Conservation (phyloP, 2,888 invertebrate species). For the Alloscopus bannaensis region DNA sequence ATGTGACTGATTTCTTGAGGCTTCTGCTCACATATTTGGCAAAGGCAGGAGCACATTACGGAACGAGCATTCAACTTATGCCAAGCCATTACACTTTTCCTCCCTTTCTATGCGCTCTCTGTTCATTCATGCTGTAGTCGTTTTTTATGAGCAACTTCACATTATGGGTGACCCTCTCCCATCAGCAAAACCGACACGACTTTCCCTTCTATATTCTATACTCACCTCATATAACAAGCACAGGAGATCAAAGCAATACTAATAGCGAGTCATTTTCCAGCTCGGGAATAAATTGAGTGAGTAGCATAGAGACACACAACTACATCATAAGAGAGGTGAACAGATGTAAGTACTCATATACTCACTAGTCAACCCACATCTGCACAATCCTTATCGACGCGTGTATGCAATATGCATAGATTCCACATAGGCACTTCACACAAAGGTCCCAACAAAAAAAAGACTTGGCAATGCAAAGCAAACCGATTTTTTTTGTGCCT, state of each 20-base stretch:
- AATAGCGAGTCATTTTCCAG: conserved; percentile 29
- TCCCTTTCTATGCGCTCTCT: too few species aligned
- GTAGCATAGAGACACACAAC: too few species aligned
- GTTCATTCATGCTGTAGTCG: conserved; percentile 22
- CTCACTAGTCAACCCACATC: too few species aligned
- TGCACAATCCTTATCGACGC: too few species aligned
- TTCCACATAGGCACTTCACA: too few species aligned
- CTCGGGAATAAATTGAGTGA: conserved; percentile 4
- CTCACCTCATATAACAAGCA: conserved; percentile 16
- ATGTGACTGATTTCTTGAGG: conserved; percentile 5
- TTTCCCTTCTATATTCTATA: neutral
- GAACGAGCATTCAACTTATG: conserved; percentile 50
- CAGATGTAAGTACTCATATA: neutral
- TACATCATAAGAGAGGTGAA: too few species aligned
- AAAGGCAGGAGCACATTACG: conserved; percentile 35
- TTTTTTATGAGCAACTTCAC: conserved; percentile 1
- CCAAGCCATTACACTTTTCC: conserved; percentile 24
- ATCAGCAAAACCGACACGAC: neutral
- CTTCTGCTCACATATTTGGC: conserved; percentile 25
- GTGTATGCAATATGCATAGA: too few species aligned
- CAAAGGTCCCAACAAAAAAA: too few species aligned
- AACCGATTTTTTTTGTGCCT: too few species aligned
- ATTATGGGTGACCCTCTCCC: neutral
- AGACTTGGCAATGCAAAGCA: too few species aligned
- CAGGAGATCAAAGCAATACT: conserved; percentile 25